These are phyloP conservation scores for Plumapathes pennacea DNA, from an alignment of 92 coral and sea anemone genomes.

Conservation along the genomic window DNA sequence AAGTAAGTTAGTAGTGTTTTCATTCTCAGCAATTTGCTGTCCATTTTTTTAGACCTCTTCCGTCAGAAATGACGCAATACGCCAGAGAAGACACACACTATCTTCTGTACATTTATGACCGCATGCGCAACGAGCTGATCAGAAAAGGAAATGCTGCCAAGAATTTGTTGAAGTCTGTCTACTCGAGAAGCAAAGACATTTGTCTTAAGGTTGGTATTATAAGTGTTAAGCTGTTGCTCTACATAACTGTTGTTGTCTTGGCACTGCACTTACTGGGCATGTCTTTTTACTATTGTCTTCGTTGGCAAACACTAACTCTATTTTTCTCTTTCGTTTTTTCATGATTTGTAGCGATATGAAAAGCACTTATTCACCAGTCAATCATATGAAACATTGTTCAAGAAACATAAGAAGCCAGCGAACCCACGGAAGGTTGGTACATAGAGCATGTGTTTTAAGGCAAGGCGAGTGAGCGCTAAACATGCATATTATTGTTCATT, in stretches of 20 bases:
- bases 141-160: conserved; percentile 75
- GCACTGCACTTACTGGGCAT: not conserved
- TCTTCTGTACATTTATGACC: conserved; percentile 81
- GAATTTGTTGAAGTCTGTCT: conserved; percentile 83
- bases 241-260: not conserved
- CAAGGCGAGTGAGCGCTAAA: not conserved
- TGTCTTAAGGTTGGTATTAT: conserved; percentile 66
- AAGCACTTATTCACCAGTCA: conserved; percentile 81
- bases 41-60: conserved; percentile 93
- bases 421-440: conserved; percentile 66
- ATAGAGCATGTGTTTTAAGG: not conserved
- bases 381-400: conserved; percentile 65
- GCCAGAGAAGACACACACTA: conserved; percentile 97
- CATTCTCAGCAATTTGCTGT: too few relatives aligned
- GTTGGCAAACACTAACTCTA: not conserved
- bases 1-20: too few relatives aligned
- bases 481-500: not conserved
- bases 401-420: conserved; percentile 74
- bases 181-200: conserved; percentile 69
- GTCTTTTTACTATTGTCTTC: too few relatives aligned
- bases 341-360: conserved; percentile 81
- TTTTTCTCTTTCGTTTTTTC: not conserved
- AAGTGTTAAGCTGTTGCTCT: not conserved
- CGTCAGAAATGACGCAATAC: conserved; percentile 86
- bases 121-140: conserved; percentile 86